Conservation (phyloP, 1,140 invertebrate genomes). For the Coenobita brevimanus region DNA sequence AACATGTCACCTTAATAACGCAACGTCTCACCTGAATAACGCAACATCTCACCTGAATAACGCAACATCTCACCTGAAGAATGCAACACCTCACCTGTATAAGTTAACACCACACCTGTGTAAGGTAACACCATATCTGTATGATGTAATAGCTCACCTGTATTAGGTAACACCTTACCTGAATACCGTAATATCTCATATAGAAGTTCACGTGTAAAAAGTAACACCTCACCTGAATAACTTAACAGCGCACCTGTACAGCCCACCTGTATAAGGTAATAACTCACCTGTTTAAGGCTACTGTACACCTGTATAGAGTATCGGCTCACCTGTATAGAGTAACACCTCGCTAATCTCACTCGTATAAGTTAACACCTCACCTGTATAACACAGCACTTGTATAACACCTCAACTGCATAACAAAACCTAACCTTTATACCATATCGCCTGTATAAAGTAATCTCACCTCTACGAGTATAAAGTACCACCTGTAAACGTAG, state of each 20-base stretch:
- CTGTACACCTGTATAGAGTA: not conserved
- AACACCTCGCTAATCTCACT: not conserved
- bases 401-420: no score
- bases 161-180: not conserved
- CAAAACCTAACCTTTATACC: no score
- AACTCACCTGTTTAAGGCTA: not conserved
- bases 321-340: not conserved
- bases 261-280: not conserved
- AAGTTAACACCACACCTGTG: not conserved
- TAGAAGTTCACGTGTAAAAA: not conserved
- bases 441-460: no score
- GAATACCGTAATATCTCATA: not conserved
- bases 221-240: not conserved
- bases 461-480: no score
- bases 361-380: not conserved
- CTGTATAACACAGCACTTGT: no score
- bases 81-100: not conserved
- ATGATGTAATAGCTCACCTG: not conserved
- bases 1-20: no score
- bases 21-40: not conserved
- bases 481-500: no score
- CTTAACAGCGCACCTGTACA: not conserved
- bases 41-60: not conserved
- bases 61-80: not conserved
- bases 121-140: not conserved